Evolutionary conservation across 1,140 invertebrate species (phyloP).

Genomic region (Acromyrmex echinatior): DNA sequence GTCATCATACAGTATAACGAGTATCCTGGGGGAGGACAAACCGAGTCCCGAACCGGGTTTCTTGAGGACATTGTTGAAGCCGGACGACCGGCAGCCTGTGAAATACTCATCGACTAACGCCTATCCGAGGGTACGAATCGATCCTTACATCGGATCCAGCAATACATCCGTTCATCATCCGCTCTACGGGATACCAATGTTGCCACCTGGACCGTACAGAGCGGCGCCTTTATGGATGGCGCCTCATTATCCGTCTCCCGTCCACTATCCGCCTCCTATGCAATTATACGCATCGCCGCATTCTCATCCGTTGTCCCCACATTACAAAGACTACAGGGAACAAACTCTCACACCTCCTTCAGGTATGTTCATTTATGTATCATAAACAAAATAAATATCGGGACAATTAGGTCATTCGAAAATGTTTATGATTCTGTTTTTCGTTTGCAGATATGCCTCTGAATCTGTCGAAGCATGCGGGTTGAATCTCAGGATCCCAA

Average conservation of each 20-base stretch:
- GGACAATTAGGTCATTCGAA: background rate
- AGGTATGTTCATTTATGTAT: conserved; percentile 75
- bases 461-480: conserved; percentile 87
- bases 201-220: conserved; percentile 86
- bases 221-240: conserved; percentile 85
- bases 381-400: background rate
- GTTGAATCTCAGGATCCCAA: conserved; percentile 86
- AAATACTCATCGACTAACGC: conserved; percentile 84
- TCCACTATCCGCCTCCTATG: conserved; percentile 85
- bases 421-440: background rate
- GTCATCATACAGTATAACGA: conserved; percentile 93
- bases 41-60: conserved; percentile 84
- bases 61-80: conserved; percentile 84
- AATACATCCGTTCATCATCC: conserved; percentile 83
- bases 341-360: conserved; percentile 86
- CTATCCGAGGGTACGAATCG: conserved; percentile 81
- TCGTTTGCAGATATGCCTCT: conserved; percentile 85
- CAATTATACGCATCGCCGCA: conserved; percentile 83
- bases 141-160: conserved; percentile 81
- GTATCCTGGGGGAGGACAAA: conserved; percentile 89
- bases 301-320: conserved; percentile 83
- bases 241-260: conserved; percentile 86
- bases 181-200: conserved; percentile 84
- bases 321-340: conserved; percentile 86
- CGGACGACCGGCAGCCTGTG: conserved; percentile 82